Evolutionary conservation across 2,797 vertebrate species (phyloP), one percentile per base, ranked within the genome.

Genomic region (Tenualosa thibaudeaui): DNA sequence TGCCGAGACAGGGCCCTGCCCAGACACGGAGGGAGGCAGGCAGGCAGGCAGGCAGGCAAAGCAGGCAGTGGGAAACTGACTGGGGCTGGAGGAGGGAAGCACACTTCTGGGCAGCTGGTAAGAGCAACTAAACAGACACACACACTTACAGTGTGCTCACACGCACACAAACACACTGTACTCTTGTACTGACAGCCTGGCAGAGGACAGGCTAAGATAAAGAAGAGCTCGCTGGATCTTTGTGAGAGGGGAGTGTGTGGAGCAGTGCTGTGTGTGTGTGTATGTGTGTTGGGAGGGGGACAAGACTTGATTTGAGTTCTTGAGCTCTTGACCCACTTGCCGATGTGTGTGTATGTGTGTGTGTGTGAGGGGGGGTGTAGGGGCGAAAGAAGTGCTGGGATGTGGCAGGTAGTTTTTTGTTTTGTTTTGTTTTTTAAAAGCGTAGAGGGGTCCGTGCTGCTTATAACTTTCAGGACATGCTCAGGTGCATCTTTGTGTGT

Each of bases 281-380:
- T 56, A 7, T 56, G 54, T 56, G 54, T 56, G 54, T 56, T 17
- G 51, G 51, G 54, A 56, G 83, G 82, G 62, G 87, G 85, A 91
- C 86, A 90, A 89, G 90, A 89, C 90, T 92, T 88, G 90, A 92
- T 91, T 78, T 89, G 91, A 93, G 92, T 94, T 94, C 92, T 94
- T 91, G 50, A 95, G 93, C 92, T 93, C 93, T 94, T 95, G 94
- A 95, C 93, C 94, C 93, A 95, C 89, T 95, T 96, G 92, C 92
- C 92, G 90, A 92, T 92, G 91, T 93, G 91, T n/a, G n/a, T n/a
- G 31, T 31, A 31, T 31, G 31, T 31, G 31, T 31, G 31, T 31
- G 1, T 31, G 87, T 84, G 91, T 84, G 89, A 89, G 89, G 4
- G 6, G 50, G 50, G 50, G 10, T 0, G 89, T 87, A 88, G 93